A percentile compares a stretch with the other conserved stretches of the same genome.
phyloP scores from a whole-genome alignment of 2,797 vertebrate genomes.

The Echeneis naucrates region DNA sequence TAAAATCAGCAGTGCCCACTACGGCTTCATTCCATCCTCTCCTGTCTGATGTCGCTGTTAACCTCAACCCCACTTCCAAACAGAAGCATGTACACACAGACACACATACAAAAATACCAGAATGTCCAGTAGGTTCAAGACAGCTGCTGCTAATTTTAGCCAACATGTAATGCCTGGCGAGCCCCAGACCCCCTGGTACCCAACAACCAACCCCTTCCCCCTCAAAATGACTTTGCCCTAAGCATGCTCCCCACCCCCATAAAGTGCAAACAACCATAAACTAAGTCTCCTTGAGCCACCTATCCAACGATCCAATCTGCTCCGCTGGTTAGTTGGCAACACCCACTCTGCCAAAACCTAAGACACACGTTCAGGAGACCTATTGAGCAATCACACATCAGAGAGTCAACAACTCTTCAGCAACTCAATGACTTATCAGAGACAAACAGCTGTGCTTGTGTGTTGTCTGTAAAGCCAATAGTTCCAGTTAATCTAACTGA shows the following conservation, averaged over 20 bases:
- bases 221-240: slow-evolving; percentile 58
- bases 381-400: neutral
- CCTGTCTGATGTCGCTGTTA: slow-evolving; percentile 32
- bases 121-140: slow-evolving; percentile 62
- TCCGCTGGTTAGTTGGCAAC: slow-evolving; percentile 3
- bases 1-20: slow-evolving; percentile 29
- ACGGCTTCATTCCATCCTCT: slow-evolving; percentile 47
- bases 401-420: too few species aligned
- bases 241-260: slow-evolving; percentile 36
- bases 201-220: slow-evolving; percentile 35
- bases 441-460: neutral
- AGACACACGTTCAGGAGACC: slow-evolving; percentile 15
- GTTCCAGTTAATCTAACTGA: neutral
- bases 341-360: slow-evolving; percentile 13
- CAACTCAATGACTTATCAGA: neutral
- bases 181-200: slow-evolving; percentile 53
- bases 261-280: slow-evolving; percentile 43
- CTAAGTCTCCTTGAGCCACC: slow-evolving; percentile 10
- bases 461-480: neutral
- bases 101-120: slow-evolving; percentile 35
- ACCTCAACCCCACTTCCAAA: slow-evolving; percentile 32
- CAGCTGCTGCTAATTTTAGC: slow-evolving; percentile 84
- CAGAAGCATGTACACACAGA: slow-evolving; percentile 8
- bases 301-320: slow-evolving; percentile 28
- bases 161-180: slow-evolving; percentile 62